Base-by-base conservation (phyloP, 2,797 vertebrate species). In the Sciaenops ocellatus region DNA sequence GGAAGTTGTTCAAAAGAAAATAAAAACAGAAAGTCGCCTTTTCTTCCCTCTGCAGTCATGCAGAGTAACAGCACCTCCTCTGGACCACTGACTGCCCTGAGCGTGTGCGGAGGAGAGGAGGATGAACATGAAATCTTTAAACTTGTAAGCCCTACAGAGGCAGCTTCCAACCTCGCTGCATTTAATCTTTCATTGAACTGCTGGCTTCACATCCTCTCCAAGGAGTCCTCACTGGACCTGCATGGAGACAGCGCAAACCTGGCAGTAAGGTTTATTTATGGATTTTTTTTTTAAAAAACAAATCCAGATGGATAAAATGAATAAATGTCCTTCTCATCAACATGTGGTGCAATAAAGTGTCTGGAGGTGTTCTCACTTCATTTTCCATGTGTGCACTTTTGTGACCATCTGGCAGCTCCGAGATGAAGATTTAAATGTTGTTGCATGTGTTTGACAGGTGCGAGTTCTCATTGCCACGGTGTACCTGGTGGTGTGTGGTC, bases 181-280 rank as follows among this genome's bases (percentile, higher is more conserved):
- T 70, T 91, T 6, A 95, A 95, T 82, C 87, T 95, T 0, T 95
- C 95, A 0, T 85, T 95, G 5, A 92, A 91, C 79, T 96, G 95
- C 91, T 96, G 95, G 95, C 93, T 96, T 1, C 91, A 95, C 73
- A 92, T 96, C 44, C 92, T 96, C 7, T 93, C 94, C 73, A 91
- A 81, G 78, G 95, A 96, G 85, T 92, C 92, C 4, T 87, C 93
- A 0, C 1, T 86, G 76, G 95, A 96, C 66, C 87, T 91, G 62
- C 89, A 95, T 1, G 90, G 91, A 6, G 95, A 96, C 84, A 88
- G 88, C 42, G 90, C 94, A 1, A 95, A 94, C 78, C 82, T 94
- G 78, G 89, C 88, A 24, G 92, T 94, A 82, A 38, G 55, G 93
- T 92, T 22, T 10, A 15, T 47, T 4, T 20, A 1, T 56, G 17